A percentile compares a stretch with the other conserved stretches of the same genome.
Conservation (phyloP, 2,888 invertebrate species). For the Elysia crispata region DNA sequence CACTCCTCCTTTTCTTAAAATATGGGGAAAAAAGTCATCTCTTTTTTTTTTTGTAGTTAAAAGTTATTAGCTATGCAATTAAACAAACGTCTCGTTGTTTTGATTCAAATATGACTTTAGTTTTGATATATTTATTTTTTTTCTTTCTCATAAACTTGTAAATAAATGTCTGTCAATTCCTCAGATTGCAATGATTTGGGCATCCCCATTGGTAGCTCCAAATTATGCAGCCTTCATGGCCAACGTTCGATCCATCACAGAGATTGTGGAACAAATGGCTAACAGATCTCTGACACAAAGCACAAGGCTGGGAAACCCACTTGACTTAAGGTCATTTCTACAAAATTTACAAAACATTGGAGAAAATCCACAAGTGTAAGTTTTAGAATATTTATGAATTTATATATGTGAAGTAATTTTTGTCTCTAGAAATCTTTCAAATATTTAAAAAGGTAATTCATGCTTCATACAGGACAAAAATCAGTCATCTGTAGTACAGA, state of each 20-base stretch:
- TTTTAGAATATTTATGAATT: not conserved
- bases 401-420: not conserved
- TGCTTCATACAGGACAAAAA: too few relatives aligned
- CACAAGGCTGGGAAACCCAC: slow-evolving; percentile 41
- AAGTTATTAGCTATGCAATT: too few relatives aligned
- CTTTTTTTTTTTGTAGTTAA: too few relatives aligned
- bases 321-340: slow-evolving; percentile 50
- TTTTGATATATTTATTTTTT: too few relatives aligned
- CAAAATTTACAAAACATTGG: slow-evolving; percentile 47
- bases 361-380: slow-evolving; percentile 55
- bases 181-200: slow-evolving; percentile 59
- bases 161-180: slow-evolving; percentile 13
- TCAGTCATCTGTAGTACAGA: too few relatives aligned
- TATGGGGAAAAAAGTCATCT: too few relatives aligned
- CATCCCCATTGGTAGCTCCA: slow-evolving; percentile 39
- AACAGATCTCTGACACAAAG: slow-evolving; percentile 49
- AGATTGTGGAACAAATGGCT: slow-evolving; percentile 52
- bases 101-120: too few relatives aligned
- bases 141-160: too few relatives aligned
- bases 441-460: too few relatives aligned
- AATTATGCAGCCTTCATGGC: slow-evolving; percentile 52
- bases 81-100: too few relatives aligned
- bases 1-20: too few relatives aligned
- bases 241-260: slow-evolving; percentile 53
- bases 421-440: too few relatives aligned